Percentiles rank a stretch among this genome's conserved stretches.
These are phyloP conservation scores for Oxytorus armatus DNA, from an alignment of 2,888 invertebrate species.

Conservation along the genomic window DNA sequence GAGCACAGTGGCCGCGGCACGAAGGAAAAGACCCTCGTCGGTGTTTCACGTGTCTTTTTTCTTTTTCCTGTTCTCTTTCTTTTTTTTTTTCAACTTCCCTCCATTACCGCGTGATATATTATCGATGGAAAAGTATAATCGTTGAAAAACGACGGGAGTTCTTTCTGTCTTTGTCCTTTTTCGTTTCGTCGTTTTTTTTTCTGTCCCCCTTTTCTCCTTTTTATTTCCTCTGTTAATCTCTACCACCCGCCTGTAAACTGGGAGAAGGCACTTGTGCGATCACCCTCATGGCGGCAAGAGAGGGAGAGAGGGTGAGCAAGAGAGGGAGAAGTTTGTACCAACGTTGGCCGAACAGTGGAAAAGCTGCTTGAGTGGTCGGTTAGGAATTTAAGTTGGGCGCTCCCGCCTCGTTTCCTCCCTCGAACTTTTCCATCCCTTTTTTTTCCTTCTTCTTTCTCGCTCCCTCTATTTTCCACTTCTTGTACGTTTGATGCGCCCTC, in stretches of 20 bases:
- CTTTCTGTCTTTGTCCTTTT: not conserved
- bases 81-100: slow-evolving; percentile 30
- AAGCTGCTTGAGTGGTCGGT: slow-evolving; percentile 70
- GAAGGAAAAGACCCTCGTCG: slow-evolving; percentile 29
- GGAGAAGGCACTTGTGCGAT: slow-evolving; percentile 26
- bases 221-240: slow-evolving; percentile 38
- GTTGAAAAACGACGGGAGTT: slow-evolving; percentile 27
- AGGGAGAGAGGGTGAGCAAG: slow-evolving; percentile 31
- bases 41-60: slow-evolving; percentile 28
- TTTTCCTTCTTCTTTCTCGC: slow-evolving; percentile 21
- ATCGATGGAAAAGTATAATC: slow-evolving; percentile 75
- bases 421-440: slow-evolving; percentile 29
- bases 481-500: slow-evolving; percentile 26
- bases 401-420: slow-evolving; percentile 41
- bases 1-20: slow-evolving; percentile 28
- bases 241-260: slow-evolving; percentile 6
- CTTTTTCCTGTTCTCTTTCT: no score
- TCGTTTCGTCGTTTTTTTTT: slow-evolving; percentile 17
- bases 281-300: slow-evolving; percentile 31
- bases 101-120: slow-evolving; percentile 82
- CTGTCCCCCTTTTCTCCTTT: slow-evolving; percentile 7
- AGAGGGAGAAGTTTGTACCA: slow-evolving; percentile 36
- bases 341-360: slow-evolving; percentile 24
- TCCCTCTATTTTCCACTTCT: slow-evolving; percentile 26
- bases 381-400: slow-evolving; percentile 71